These are phyloP conservation scores for Neolamprologus sp. DNA, from an alignment of 2,113 vertebrate genomes.

Conservation along the genomic window DNA sequence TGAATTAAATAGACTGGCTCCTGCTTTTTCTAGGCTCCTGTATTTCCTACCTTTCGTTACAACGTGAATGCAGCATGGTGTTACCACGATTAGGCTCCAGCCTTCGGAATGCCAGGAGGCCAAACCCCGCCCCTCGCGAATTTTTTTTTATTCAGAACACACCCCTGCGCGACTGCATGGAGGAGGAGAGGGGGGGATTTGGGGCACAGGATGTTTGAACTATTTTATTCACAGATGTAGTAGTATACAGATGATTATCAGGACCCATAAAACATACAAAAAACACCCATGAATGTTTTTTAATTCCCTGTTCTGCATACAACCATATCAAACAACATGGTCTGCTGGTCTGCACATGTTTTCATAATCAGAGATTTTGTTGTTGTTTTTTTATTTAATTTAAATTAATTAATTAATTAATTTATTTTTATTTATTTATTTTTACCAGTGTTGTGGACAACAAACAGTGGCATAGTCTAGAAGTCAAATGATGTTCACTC, in stretches of 20 bases:
- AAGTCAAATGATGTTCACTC: background rate
- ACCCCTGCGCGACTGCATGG: background rate
- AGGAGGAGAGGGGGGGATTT: background rate
- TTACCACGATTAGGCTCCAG: background rate
- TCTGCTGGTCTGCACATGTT: background rate
- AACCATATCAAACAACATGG: background rate
- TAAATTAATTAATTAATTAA: accelerated
- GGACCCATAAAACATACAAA: background rate
- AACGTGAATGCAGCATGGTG: conserved; percentile 13
- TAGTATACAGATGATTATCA: background rate
- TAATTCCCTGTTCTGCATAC: background rate
- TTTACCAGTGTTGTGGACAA: background rate
- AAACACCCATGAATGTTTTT: background rate
- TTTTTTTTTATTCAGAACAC: background rate
- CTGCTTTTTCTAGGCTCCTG: background rate
- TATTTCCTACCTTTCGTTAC: background rate
- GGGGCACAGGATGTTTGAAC: background rate
- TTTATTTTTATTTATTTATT: too few relatives aligned
- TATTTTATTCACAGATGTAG: background rate
- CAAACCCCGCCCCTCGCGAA: background rate
- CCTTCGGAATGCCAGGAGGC: conserved; percentile 19
- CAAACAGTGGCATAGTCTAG: background rate
- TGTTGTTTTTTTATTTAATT: background rate
- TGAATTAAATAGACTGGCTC: background rate
- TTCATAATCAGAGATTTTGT: background rate